A percentile compares a stretch with the other conserved stretches of the same genome.
These are phyloP conservation scores for Malurus cyaneus DNA, from an alignment of 2,113 vertebrate genomes.

Conservation along the genomic window DNA sequence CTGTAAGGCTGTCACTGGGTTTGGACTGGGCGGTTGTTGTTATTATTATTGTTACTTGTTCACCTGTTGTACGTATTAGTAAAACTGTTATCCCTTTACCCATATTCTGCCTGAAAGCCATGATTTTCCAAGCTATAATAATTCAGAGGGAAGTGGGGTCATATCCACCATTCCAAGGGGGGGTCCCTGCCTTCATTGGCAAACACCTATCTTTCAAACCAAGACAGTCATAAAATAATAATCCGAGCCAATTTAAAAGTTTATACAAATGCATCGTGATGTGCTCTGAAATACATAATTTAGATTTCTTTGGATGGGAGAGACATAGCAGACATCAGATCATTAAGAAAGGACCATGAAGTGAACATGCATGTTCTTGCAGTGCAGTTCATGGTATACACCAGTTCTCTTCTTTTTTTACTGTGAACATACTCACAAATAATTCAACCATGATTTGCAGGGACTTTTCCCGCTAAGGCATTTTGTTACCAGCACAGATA, in stretches of 20 bases:
- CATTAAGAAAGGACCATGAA: not conserved
- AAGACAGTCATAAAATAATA: not conserved
- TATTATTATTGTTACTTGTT: no score
- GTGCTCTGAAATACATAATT: not conserved
- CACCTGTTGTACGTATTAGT: no score
- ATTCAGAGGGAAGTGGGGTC: no score
- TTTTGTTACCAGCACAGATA: not conserved
- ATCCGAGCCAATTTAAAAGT: not conserved
- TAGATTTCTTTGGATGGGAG: not conserved
- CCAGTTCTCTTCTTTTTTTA: not conserved
- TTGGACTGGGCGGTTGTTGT: no score
- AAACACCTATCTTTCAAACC: no score
- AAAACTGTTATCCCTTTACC: no score
- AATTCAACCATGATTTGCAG: not conserved
- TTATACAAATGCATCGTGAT: not conserved
- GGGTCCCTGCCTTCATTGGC: no score
- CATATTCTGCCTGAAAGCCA: no score
- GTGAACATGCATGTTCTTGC: not conserved
- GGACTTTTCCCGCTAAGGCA: not conserved
- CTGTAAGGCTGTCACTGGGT: no score
- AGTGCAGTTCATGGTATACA: not conserved
- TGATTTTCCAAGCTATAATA: no score
- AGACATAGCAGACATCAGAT: not conserved
- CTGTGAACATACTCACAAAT: not conserved
- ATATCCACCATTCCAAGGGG: no score